A percentile compares a stretch with the other conserved stretches of the same genome.
Evolutionary conservation across 2,888 invertebrate species (phyloP).

Genomic region (Fragum whitleyi): DNA sequence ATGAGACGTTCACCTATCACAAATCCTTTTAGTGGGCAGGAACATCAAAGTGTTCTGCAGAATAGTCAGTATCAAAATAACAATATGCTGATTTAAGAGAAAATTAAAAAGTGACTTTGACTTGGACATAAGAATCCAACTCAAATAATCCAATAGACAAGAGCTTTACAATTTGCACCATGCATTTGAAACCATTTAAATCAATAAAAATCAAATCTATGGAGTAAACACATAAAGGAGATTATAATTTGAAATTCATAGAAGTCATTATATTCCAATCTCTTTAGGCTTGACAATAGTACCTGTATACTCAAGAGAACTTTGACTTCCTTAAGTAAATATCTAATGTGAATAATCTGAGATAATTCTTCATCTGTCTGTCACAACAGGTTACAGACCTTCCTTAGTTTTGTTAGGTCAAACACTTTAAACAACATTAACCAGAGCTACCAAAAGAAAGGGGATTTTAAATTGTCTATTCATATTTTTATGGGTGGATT

Average conservation of each 20-base stretch:
- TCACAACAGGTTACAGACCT: background rate
- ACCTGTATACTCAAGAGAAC: background rate
- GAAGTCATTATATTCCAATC: background rate
- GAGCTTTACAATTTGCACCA: no score
- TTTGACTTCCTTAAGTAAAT: conserved; percentile 1
- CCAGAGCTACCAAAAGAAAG: no score
- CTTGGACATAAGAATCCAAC: no score
- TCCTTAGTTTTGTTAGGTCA: background rate
- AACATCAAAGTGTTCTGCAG: no score
- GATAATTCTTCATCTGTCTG: background rate
- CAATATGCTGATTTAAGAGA: no score
- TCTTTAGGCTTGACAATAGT: background rate
- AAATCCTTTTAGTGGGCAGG: background rate
- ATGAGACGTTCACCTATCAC: background rate
- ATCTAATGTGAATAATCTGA: conserved; percentile 1
- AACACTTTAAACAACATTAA: background rate
- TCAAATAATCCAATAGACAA: no score
- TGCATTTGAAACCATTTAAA: no score
- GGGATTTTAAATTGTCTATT: no score
- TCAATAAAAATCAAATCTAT: no score
- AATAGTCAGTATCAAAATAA: no score
- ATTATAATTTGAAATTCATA: background rate
- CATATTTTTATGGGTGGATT: no score
- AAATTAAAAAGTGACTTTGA: no score
- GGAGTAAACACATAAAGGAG: background rate